A percentile compares a stretch with the other conserved stretches of the same genome.
Conservation (phyloP, 30 jellyfish, hydroid and myxozoan genomes). For the Hydractinia symbiolongicarpus region DNA sequence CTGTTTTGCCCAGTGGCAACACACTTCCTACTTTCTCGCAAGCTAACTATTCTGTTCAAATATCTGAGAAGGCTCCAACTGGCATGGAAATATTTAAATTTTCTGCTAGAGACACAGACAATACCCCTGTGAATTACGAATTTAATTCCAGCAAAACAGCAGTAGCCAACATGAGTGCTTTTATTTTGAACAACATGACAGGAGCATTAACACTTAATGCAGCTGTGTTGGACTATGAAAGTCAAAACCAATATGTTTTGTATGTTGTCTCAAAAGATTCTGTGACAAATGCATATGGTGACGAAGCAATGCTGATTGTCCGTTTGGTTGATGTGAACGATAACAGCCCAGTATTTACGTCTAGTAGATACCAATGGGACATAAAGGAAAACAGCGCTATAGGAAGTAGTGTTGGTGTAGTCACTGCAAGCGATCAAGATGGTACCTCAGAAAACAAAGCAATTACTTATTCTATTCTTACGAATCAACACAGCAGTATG, state of each 20-base stretch:
- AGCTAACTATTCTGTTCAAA: constrained; percentile 26
- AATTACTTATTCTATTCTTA: background rate
- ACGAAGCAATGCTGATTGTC: constrained; percentile 15
- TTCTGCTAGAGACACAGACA: constrained; percentile 13
- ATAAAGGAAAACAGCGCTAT: background rate
- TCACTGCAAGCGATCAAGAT: constrained; percentile 17
- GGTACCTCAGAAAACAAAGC: background rate
- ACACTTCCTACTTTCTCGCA: constrained; percentile 44
- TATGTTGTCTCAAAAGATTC: background rate
- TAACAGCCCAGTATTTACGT: constrained; percentile 44
- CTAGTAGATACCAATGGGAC: background rate
- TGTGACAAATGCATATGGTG: background rate
- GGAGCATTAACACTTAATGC: constrained; percentile 13
- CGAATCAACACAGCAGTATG: background rate
- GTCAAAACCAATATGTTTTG: background rate
- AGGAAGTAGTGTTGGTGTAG: constrained; percentile 21
- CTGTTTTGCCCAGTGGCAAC: constrained; percentile 49
- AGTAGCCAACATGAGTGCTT: background rate
- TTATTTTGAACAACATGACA: background rate
- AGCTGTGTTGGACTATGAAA: constrained; percentile 10
- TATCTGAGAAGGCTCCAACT: constrained; percentile 27
- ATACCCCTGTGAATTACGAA: background rate
- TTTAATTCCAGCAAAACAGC: background rate
- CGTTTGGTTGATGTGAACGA: constrained; percentile 68
- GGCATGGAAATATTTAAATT: background rate